Percentiles rank a stretch among this genome's conserved stretches.
These are phyloP conservation scores for Clavelina lepadiformis DNA, from an alignment of 23 tunicate genomes.

Conservation along the genomic window DNA sequence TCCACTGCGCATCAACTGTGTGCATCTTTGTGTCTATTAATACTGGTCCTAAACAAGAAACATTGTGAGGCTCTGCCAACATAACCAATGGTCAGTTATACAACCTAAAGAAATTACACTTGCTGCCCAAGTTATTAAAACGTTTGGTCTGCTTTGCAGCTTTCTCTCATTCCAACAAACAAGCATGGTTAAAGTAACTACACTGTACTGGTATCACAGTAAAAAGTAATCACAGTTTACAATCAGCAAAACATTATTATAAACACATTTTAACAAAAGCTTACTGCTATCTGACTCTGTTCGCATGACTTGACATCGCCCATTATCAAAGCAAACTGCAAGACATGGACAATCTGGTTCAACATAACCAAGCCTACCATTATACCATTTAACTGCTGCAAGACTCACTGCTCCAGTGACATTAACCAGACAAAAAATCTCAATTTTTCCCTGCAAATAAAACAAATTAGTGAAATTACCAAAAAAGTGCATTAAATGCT, in stretches of 20 bases:
- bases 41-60: slow-evolving; percentile 44
- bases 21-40: slow-evolving; percentile 77
- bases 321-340: slow-evolving; percentile 90
- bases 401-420: slow-evolving; percentile 91
- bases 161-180: no score
- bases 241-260: no score
- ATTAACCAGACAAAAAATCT: slow-evolving; percentile 73
- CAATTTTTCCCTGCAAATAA: slow-evolving; percentile 65
- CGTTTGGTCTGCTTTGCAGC: no score
- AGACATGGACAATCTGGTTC: slow-evolving; percentile 83
- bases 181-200: no score
- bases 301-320: slow-evolving; percentile 89
- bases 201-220: no score
- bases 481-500: background rate
- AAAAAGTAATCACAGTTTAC: no score
- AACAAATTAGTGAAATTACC: background rate
- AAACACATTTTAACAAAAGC: no score
- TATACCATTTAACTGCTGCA: slow-evolving; percentile 77
- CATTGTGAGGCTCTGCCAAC: no score
- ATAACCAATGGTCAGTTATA: no score
- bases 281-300: slow-evolving; percentile 69
- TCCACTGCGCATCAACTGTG: slow-evolving; percentile 74
- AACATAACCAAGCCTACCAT: slow-evolving; percentile 75
- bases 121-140: no score
- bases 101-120: no score